Percentiles rank a stretch among this genome's conserved stretches.
Evolutionary conservation across 2,888 invertebrate genomes (phyloP).

Genomic region (Lottia gigantea): DNA sequence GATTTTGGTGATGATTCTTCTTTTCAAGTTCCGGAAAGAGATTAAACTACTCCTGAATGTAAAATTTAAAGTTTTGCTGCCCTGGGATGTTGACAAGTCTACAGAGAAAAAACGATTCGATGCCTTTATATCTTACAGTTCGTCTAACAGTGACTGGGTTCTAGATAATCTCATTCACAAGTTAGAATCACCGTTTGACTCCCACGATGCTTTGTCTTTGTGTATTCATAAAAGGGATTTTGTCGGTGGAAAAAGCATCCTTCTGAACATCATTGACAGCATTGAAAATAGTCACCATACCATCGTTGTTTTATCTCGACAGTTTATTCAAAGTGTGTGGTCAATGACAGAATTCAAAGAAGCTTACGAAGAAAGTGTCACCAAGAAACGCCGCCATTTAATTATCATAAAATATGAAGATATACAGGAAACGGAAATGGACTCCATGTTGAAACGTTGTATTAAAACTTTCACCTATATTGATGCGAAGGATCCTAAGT

Average conservation of each 20-base stretch:
- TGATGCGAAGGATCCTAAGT: conserved; percentile 88
- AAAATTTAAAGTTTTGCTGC: conserved; percentile 48
- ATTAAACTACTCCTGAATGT: conserved; percentile 49
- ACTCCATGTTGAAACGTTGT: conserved; percentile 86
- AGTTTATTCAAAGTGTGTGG: conserved; percentile 92
- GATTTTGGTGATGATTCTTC: conserved; percentile 20
- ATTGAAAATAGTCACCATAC: conserved; percentile 86
- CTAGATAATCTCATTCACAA: conserved; percentile 84
- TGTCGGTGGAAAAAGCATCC: conserved; percentile 70
- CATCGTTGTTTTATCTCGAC: conserved; percentile 86
- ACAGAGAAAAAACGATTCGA: conserved; percentile 73
- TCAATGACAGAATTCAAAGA: conserved; percentile 88
- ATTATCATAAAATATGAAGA: conserved; percentile 87
- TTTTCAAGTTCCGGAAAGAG: conserved; percentile 28
- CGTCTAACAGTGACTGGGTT: conserved; percentile 88
- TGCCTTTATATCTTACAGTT: conserved; percentile 90
- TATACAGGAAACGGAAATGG: conserved; percentile 84
- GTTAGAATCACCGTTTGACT: conserved; percentile 81
- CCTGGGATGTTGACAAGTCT: conserved; percentile 32
- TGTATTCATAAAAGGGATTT: conserved; percentile 37
- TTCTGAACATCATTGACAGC: conserved; percentile 87
- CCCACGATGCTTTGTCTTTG: neutral
- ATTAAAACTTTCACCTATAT: conserved; percentile 86
- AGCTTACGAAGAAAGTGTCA: conserved; percentile 81
- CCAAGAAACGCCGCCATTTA: conserved; percentile 81